phyloP scores from a whole-genome alignment of 2,797 vertebrate species.

The Ctenopoma kingsleyae region DNA sequence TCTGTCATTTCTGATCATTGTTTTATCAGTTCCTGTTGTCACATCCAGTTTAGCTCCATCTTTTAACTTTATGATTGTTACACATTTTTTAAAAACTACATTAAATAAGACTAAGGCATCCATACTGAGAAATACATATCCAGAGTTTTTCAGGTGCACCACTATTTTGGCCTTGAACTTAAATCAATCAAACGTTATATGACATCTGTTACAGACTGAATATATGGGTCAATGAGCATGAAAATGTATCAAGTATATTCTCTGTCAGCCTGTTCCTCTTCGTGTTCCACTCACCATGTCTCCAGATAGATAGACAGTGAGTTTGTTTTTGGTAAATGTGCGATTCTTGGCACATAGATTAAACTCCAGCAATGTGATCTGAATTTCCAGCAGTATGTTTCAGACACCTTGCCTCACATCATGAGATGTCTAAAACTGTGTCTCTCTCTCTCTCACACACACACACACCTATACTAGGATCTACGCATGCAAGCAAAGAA shows the following conservation, averaged over 20 bases:
- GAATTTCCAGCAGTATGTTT: constrained; percentile 51
- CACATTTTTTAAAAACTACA: not conserved
- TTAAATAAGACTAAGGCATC: not conserved
- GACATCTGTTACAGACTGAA: not conserved
- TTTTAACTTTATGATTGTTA: not conserved
- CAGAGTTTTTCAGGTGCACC: not conserved
- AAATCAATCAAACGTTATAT: not conserved
- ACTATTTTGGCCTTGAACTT: constrained; percentile 4
- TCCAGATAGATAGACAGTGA: constrained; percentile 31
- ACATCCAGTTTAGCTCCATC: not conserved
- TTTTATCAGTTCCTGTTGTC: constrained; percentile 6
- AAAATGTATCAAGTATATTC: not conserved
- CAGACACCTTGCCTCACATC: constrained; percentile 56
- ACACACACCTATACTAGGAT: not conserved
- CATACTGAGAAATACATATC: not conserved
- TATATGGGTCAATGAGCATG: not conserved
- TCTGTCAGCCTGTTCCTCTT: constrained; percentile 7
- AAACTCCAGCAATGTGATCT: constrained; percentile 51
- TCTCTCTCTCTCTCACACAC: not conserved
- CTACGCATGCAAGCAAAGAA: constrained; percentile 2
- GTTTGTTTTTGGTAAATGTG: constrained; percentile 50
- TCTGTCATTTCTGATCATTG: constrained; percentile 7
- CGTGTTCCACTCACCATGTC: constrained; percentile 12
- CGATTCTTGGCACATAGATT: constrained; percentile 50
- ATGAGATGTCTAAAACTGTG: constrained; percentile 51